Evolutionary conservation across 2,113 vertebrate species (phyloP), one percentile per base, ranked within the genome.

Genomic region (Monarcha castaneiventris): DNA sequence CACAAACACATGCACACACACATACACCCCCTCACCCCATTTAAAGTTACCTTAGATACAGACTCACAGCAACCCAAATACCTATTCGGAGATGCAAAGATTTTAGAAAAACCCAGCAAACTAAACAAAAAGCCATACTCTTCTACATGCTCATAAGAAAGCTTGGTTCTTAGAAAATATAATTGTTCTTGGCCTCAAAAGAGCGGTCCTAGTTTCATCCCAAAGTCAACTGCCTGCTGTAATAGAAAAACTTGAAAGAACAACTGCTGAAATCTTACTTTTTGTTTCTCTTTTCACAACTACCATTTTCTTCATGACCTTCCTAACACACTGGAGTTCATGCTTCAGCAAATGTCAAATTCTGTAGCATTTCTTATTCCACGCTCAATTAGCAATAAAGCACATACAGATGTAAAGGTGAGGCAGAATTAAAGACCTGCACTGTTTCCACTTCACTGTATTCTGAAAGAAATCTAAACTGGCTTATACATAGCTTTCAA

Each of bases 331-430:
- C 27, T 59, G 56, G 6, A 89, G 79, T 35, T 86, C 27, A 21
- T 33, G 52, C 83, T 90, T 93, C 89, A 94, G 69, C 71, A 89
- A 94, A 90, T 67, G 73, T 43, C 73, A 87, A 55, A 81, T 86
- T 81, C 84, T 72, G 39, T 19, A 89, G 44, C 44, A 33, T 61
- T 89, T 91, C 73, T 72, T 75, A 30, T n/a, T 74, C 59, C 37
- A 68, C 0, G 6, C 56, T 89, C 80, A 84, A 87, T 93, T 84
- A 91, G 22, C 68, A 89, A 87, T 64, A 62, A 80, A 51, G 63
- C 73, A 33, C 63, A 83, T 25, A 69, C 9, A 71, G 39, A 92
- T 12, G 15, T 79, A 75, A 95, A 88, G 72, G 59, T 74, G 68
- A 92, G 52, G 56, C 59, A 83, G 44, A 93, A 83, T 46, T 69